Conservation (phyloP, 2,113 vertebrate genomes). For the Elephas maximus region DNA sequence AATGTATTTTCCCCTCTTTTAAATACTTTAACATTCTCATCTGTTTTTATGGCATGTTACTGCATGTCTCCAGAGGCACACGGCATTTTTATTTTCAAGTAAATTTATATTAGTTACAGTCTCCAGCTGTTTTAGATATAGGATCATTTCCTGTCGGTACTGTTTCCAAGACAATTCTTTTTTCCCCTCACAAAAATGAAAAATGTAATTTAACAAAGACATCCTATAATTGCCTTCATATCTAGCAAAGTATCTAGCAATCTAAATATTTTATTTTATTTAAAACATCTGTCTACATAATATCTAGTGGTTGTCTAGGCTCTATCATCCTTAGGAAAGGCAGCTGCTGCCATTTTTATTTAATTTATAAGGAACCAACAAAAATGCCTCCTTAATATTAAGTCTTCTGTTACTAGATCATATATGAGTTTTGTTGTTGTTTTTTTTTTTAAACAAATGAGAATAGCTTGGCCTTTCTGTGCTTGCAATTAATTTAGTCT, state of each 20-base stretch:
- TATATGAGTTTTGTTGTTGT: constrained; percentile 68
- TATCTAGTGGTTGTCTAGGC: constrained; percentile 86
- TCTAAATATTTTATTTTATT: constrained; percentile 91
- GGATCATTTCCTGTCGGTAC: constrained; percentile 91
- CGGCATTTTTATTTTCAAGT: constrained; percentile 91
- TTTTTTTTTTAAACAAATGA: constrained; percentile 74
- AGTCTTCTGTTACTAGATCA: constrained; percentile 83
- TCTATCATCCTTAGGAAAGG: constrained; percentile 87
- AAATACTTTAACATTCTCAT: constrained; percentile 88
- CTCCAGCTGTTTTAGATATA: constrained; percentile 93
- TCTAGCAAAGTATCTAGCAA: constrained; percentile 91
- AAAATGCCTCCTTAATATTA: constrained; percentile 86
- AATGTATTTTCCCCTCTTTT: constrained; percentile 81
- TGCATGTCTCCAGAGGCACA: constrained; percentile 90
- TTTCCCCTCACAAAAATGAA: constrained; percentile 88
- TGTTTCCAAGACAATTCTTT: constrained; percentile 89
- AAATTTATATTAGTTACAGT: constrained; percentile 92
- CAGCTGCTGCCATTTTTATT: constrained; percentile 89
- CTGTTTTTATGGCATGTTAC: constrained; percentile 88
- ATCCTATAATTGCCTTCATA: constrained; percentile 91
- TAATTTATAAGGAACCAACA: constrained; percentile 87
- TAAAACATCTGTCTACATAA: constrained; percentile 91
- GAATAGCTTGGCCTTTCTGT: constrained; percentile 84
- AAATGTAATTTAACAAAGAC: constrained; percentile 92
- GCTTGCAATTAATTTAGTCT: constrained; percentile 81